Base-by-base conservation (phyloP, 1,140 invertebrate species). In the Trichoplusia ni region DNA sequence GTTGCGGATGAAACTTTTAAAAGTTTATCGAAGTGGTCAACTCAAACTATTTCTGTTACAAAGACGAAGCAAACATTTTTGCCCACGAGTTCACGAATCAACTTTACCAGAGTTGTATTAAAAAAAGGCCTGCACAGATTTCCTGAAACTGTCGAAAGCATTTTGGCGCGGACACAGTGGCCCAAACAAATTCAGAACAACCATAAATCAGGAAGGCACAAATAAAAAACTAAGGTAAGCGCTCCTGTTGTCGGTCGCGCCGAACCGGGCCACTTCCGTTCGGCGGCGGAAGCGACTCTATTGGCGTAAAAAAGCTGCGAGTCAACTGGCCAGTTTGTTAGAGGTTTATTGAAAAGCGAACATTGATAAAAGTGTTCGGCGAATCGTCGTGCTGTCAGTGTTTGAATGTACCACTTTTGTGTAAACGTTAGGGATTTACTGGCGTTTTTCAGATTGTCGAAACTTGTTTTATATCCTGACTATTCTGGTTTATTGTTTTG, bases 221-320 rank as follows among this genome's bases (percentile, higher is more conserved):
- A 89, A 89, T 89, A 89, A 87, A 89, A 85, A 89, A 87, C 81
- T 76, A 85, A 89, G 86, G 86, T 89, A 87, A 89, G 86, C 86
- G 83, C 76, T 84, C 81, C 82, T 82, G 84, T 82, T 86, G 86
- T 81, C 77, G 73, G 62, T 59, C 73, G 53, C 69, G 53, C 60
- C 74, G 66, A 40, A 61, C 68, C 75, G 73, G 77, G 61, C 74
- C 77, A 72, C 75, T 80, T 85, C 83, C 83, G 82, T 77, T 71
- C 73, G 67, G 46, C 64, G 62, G 72, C 80, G 83, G 83, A 85
- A 77, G 65, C 62, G 64, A 74, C 75, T 84, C 82, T 79, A 88
- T 86, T 88, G 84, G 77, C 81, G 83, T 79, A 73, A 85, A 85
- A 84, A 86, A 86, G 79, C 84, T 73, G 64, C 78, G 80, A 86